Evolutionary conservation across 2,888 invertebrate genomes (phyloP), one percentile per base, ranked within the genome.

Genomic region (Lochmaea capreae): DNA sequence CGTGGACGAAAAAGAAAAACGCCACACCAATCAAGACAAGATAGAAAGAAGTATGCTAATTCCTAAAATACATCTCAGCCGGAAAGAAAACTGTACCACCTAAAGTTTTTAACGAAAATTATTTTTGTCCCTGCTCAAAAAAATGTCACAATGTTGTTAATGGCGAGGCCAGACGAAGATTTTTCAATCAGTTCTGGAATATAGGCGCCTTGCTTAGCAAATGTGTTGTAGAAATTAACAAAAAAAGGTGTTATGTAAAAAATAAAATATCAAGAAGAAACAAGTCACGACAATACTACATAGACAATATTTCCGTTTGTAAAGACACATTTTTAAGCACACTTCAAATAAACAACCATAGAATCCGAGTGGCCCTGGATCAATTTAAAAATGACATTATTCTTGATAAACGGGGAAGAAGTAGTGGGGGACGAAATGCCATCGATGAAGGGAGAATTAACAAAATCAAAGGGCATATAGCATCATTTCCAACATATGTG

Each of bases 1-100:
- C 8, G 65, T 18, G 67, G 65, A 72, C 63, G 65, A 72, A 72
- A 72, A 63, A 73, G 65, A 59, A 67, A 63, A 18, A 68, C n/a
- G 12, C 18, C 14, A 18, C 12, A 54, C 39, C 67, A 67, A 42
- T 67, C 54, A 33, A 63, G 57, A 57, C 9, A 65, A 58, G 39
- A 71, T 33, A 39, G 66, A 71, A 71, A 52, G 26, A 71, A 33
- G 33, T 46, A 16, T n/a, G 59, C 65, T 16, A 65, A 71, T 59
- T 18, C 26, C 6, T 54, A 18, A 65, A 68, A 16, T 62, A 72
- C 18, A 43, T 67, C 39, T 62, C 62, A 18, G 12, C 61, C 54
- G 54, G 67, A 67, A 57, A 67, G 9, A 72, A 62, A 66, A 52
- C 54, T 57, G 33, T 63, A 46, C 12, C 39, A 67, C 67, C 67